phyloP scores from a whole-genome alignment of 2,113 vertebrate genomes.

The Rhynchomys soricoides region DNA sequence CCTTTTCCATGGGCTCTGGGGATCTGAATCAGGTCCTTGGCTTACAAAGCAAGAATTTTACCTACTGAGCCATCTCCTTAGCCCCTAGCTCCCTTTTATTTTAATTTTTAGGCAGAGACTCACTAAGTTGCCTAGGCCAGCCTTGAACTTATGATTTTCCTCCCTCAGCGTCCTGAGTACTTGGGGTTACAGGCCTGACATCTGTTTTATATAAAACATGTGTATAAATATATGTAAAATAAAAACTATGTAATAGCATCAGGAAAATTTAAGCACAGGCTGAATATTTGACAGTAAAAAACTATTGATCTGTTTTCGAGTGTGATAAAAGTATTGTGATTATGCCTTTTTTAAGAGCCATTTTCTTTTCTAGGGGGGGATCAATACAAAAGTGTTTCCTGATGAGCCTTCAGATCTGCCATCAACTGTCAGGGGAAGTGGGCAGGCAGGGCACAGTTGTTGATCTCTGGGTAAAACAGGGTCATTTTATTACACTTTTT shows the following conservation, averaged over 20 bases:
- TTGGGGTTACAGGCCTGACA: not conserved
- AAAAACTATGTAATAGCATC: not conserved
- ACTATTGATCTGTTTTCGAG: constrained; percentile 39
- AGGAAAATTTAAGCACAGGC: constrained; percentile 39
- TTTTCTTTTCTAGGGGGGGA: constrained; percentile 48
- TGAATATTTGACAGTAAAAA: constrained; percentile 45
- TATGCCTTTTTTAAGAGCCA: constrained; percentile 36
- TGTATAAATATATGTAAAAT: not conserved
- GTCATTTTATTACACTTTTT: constrained; percentile 6
- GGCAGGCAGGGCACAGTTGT: not conserved
- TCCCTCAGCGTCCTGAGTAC: not conserved
- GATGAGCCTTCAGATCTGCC: not conserved
- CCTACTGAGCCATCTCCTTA: too few species aligned
- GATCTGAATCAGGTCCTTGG: not conserved
- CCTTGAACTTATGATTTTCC: not conserved
- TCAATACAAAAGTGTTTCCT: constrained; percentile 44
- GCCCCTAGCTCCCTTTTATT: not conserved
- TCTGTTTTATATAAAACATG: not conserved
- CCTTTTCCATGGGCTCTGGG: not conserved
- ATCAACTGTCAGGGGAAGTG: not conserved
- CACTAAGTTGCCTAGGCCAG: not conserved
- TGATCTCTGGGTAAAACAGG: not conserved
- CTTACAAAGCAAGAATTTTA: not conserved
- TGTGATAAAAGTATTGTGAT: constrained; percentile 50
- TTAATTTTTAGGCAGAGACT: not conserved